phyloP scores from a whole-genome alignment of 2,113 vertebrate species.

The Galemys pyrenaicus region DNA sequence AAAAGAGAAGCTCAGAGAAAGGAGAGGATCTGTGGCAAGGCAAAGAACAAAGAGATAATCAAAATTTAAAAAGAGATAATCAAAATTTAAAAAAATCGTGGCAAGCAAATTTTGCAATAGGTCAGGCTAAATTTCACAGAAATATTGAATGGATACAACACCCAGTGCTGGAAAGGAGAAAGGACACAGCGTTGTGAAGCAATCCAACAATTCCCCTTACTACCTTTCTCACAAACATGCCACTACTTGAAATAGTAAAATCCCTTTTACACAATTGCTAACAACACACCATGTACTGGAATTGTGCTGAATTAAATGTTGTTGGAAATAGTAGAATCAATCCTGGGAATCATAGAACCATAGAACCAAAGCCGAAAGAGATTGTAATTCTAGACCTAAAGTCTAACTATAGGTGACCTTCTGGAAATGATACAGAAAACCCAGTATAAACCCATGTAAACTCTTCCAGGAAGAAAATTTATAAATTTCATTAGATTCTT shows the following conservation, averaged over 20 bases:
- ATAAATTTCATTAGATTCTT: not conserved
- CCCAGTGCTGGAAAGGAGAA: not conserved
- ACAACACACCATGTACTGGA: not conserved
- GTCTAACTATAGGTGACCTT: not conserved
- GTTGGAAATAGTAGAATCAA: not conserved
- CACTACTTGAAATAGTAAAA: not conserved
- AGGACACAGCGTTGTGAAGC: not conserved
- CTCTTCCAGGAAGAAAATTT: not conserved
- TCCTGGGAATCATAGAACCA: not conserved
- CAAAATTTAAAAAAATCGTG: not conserved
- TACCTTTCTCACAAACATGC: not conserved
- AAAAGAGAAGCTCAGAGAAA: not conserved
- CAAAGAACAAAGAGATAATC: too few species aligned
- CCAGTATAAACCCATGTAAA: not conserved
- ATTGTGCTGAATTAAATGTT: not conserved
- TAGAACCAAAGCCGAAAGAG: not conserved
- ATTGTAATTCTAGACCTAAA: not conserved
- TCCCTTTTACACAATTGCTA: not conserved
- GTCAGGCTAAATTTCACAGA: not conserved
- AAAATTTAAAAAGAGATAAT: too few species aligned
- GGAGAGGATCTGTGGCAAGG: not conserved
- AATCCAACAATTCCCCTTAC: not conserved
- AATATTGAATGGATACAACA: not conserved
- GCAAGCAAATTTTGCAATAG: not conserved
- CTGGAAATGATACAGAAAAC: not conserved